A percentile compares a stretch with the other conserved stretches of the same genome.
Evolutionary conservation across 2,113 vertebrate species (phyloP).

Genomic region (Lepisosteus osseus): DNA sequence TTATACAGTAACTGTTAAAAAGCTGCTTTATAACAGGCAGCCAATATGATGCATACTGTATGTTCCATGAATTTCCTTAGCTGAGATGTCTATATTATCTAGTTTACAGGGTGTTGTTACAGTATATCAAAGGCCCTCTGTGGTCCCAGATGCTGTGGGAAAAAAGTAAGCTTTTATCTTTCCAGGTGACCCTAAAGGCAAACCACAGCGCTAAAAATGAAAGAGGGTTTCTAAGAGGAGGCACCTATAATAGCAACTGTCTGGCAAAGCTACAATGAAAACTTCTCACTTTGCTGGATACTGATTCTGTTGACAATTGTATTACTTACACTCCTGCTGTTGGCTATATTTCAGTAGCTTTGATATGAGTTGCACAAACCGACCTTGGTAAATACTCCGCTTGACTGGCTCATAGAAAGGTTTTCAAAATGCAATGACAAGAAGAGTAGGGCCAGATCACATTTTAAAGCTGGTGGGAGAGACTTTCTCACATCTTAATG

Average conservation of each 20-base stretch:
- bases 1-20: no score
- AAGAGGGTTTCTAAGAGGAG: not conserved
- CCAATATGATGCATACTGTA: no score
- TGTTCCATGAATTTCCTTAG: not conserved
- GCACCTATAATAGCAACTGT: not conserved
- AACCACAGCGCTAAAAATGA: not conserved
- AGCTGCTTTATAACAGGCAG: no score
- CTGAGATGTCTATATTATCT: not conserved
- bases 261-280: not conserved
- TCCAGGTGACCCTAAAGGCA: not conserved
- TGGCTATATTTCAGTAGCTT: no score
- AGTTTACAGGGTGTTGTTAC: not conserved
- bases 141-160: not conserved
- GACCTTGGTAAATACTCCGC: no score
- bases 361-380: no score
- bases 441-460: no score
- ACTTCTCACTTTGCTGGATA: not conserved
- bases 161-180: not conserved
- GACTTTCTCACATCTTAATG: no score
- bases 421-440: no score
- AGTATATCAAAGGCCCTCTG: not conserved
- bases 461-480: no score
- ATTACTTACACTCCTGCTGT: not conserved
- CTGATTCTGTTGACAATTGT: not conserved
- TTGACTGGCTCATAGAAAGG: no score